Evolutionary conservation across 2,888 invertebrate species (phyloP), one percentile per base, ranked within the genome.

Genomic region (Nesidiocoris tenuis): DNA sequence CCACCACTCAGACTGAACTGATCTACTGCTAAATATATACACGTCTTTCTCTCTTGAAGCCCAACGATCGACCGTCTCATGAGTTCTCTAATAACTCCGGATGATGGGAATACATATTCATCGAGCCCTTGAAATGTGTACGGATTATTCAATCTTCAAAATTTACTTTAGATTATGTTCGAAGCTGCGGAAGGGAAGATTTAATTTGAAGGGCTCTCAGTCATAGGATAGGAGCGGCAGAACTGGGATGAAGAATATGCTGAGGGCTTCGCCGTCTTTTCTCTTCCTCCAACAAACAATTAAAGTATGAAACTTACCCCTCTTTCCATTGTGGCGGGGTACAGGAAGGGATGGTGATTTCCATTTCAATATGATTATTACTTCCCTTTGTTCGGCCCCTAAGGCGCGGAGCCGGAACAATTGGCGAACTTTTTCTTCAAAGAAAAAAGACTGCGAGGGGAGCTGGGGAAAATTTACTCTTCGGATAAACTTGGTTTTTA

Each of bases 341-440:
- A 25, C 24, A 19, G 65, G 22, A 24, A 25, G 23, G 39, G 65
- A 23, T 21, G 55, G 23, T 63, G 74, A 75, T 75, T 75, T 75
- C 74, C 74, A 75, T 75, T 75, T 75, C 74, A 75, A 75, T 75
- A 75, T 75, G 74, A 75, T 75, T 75, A 75, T 75, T 75, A 66
- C 74, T 66, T 66, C 66, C 19, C 66, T 75, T 75, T 75, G 74
- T 75, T 74, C 74, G 39, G 63, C 63, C 63, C 65, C n/a, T 61
- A 25, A 70, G 63, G 72, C 72, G 72, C 72, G 54, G 61, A 61
- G 61, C 39, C 63, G 63, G 72, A 72, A 61, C 72, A 72, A 72
- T 72, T 72, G 72, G 25, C 63, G 25, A 72, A 72, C 61, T 72
- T 72, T 72, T 59, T 59, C 59, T 59, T 72, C 72, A 61, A 61